These are phyloP conservation scores for Sciurus carolinensis DNA, from an alignment of 2,797 vertebrate species.

Conservation along the genomic window DNA sequence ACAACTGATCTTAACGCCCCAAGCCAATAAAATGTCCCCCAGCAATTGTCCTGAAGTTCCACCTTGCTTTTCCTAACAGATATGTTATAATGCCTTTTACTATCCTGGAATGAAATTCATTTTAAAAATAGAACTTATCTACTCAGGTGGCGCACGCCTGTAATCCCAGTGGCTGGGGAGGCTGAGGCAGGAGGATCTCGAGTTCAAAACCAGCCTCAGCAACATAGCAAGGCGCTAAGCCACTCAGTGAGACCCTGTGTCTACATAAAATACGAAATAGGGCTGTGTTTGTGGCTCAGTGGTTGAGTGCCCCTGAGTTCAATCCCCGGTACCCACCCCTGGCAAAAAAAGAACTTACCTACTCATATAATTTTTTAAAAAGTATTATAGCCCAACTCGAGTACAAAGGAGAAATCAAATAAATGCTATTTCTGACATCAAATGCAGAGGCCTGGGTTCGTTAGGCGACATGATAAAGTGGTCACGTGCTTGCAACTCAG, in stretches of 20 bases:
- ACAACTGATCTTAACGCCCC: background rate
- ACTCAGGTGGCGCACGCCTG: too few relatives aligned
- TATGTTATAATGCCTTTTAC: background rate
- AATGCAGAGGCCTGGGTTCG: background rate
- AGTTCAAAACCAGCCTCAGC: too few relatives aligned
- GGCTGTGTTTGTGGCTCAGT: too few relatives aligned
- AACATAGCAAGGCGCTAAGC: too few relatives aligned
- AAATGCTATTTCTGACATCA: background rate
- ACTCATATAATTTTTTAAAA: background rate
- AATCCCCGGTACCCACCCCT: too few relatives aligned
- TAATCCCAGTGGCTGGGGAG: too few relatives aligned
- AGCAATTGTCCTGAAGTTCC: background rate
- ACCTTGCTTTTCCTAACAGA: background rate
- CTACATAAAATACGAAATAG: too few relatives aligned
- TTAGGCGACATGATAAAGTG: background rate
- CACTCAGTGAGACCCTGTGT: too few relatives aligned
- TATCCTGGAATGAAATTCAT: constrained; percentile 2
- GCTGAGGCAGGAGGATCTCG: too few relatives aligned
- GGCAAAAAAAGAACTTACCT: background rate
- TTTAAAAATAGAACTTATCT: background rate
- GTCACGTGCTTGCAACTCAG: background rate
- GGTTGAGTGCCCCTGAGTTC: too few relatives aligned
- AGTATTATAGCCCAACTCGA: background rate
- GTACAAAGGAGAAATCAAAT: background rate
- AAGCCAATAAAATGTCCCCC: background rate